These are phyloP conservation scores for Alaudala cheleensis DNA, from an alignment of 2,113 vertebrate species.

Conservation along the genomic window DNA sequence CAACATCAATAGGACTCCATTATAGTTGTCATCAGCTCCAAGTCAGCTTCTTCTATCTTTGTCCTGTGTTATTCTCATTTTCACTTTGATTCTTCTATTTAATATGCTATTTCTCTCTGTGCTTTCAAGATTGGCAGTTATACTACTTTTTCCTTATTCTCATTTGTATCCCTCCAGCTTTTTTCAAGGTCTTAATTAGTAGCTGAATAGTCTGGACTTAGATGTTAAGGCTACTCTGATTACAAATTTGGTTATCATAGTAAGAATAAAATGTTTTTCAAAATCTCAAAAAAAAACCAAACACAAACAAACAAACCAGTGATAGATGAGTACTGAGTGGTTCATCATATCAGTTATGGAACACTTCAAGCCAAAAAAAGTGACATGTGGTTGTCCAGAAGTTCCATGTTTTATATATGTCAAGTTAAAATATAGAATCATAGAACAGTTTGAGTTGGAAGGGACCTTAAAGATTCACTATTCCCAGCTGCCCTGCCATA, in stretches of 20 bases:
- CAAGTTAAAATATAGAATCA: background rate
- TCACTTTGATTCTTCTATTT: background rate
- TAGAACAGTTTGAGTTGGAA: background rate
- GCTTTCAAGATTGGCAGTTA: background rate
- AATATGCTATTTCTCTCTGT: background rate
- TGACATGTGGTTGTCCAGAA: background rate
- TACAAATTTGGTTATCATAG: background rate
- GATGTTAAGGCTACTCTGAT: background rate
- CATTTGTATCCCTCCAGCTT: background rate
- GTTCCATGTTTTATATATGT: background rate
- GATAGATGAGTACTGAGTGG: background rate
- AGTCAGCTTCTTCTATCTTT: conserved; percentile 5
- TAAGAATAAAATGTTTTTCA: background rate
- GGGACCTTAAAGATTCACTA: background rate
- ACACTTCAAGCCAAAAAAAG: background rate
- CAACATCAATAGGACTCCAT: background rate
- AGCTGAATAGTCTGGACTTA: background rate
- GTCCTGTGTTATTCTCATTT: background rate
- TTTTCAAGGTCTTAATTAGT: background rate
- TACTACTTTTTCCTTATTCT: background rate
- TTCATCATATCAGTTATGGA: background rate
- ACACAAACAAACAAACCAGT: too few species aligned
- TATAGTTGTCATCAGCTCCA: background rate
- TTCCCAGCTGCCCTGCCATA: background rate
- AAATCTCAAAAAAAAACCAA: background rate